Evolutionary conservation across 2,797 vertebrate genomes (phyloP), one percentile per base, ranked within the genome.

Genomic region (Fistularia commersonii): DNA sequence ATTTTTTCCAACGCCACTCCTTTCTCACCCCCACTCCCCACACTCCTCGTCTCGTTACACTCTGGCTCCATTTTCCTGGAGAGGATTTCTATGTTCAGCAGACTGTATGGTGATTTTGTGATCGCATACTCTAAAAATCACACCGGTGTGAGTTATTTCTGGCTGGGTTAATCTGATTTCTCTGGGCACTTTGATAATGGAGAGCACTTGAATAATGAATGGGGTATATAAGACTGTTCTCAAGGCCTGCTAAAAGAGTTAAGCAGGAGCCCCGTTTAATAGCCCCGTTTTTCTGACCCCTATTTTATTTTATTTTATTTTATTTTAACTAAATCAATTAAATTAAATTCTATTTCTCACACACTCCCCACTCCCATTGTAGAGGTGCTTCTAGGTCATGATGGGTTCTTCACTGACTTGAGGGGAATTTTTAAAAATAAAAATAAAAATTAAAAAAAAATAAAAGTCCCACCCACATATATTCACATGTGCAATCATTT

Each of bases 151-250:
- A 77, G 79, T 88, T 89, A 86, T 87, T 80, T 87, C 84, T 81
- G 74, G 77, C 75, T 87, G 72, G 67, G 61, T 84, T 87, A 62
- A 68, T 84, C 79, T 80, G 74, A 80, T 87, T 85, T 87, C 86
- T 87, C 80, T 79, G 75, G 79, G 84, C 76, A 75, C 85, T 79
- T 78, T 86, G 82, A 87, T 86, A 87, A 88, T 87, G 84, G 83
- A 87, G 85, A 82, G 33, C 47, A 83, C 46, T 65, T 89, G 74
- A 86, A 89, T 89, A 82, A 87, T 89, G 80, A 82, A 88, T 86
- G 71, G 34, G 46, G 66, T 65, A 74, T 77, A 86, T 86, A 79
- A 83, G 83, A 85, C 77, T 64, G 61, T 81, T 83, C 68, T 71
- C 78, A 70, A 69, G 55, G 73, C 49, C 12, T 31, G 33, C 6